Evolutionary conservation across 2,113 vertebrate genomes (phyloP), one percentile per base, ranked within the genome.

Genomic region (Tachycineta bicolor): DNA sequence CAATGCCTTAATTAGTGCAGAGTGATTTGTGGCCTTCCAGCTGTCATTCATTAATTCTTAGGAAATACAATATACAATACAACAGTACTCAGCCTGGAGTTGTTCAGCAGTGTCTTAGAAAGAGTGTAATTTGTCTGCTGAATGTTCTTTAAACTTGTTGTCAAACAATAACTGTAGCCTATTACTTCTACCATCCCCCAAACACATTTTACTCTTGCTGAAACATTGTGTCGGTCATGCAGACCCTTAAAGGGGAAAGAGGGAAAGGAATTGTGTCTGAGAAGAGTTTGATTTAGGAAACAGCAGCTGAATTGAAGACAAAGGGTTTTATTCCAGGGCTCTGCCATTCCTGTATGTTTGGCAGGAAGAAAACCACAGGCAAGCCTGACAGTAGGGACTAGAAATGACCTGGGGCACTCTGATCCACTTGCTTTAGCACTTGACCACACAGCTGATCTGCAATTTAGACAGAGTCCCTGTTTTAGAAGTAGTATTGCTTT

Each of bases 11-110:
- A 96, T 93, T 95, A 96, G 89, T 91, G 91, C 43, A 90, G 91
- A 97, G 85, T 95, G 94, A 96, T 96, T 75, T 96, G 94, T 93
- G 92, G 82, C 60, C 93, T 94, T 93, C 60, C 93, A 93, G 79
- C 71, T 80, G 85, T 93, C 94, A 89, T 80, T 95, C 92, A 96
- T 94, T 93, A 94, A 95, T 90, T 92, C 91, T 94, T 89, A 83
- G 76, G 89, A 89, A 97, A 92, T 55, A 96, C 71, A 93, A 89
- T 67, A 94, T 22, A 93, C 55, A 95, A 11, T 70, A 73, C 71
- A 88, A 83, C 2, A 89, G 47, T 56, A 84, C n/a, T 83, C 68
- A 77, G 75, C 17, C 63, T 50, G 67, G 75, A 43, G 29, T 47
- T 77, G 50, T 68, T 43, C 29, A 90, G 39, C 5, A 11, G 20